A percentile compares a stretch with the other conserved stretches of the same genome.
These are phyloP conservation scores for Engraulis encrasicolus DNA, from an alignment of 2,113 vertebrate species.

Conservation along the genomic window DNA sequence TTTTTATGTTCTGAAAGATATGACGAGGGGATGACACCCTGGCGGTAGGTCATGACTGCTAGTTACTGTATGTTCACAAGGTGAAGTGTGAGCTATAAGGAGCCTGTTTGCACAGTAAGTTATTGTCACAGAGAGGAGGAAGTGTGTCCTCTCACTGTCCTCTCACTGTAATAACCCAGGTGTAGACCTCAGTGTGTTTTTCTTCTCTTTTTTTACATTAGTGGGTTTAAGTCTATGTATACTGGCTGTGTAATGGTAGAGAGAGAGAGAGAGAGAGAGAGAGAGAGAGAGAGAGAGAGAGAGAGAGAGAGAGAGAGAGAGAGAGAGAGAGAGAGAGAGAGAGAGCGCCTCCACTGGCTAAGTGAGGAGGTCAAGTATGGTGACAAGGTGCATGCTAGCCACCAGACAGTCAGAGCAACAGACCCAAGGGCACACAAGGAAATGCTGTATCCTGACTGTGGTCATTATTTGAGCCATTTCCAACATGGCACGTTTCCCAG, in stretches of 20 bases:
- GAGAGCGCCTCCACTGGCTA: background rate
- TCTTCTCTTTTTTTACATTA: background rate
- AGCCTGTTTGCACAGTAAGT: background rate
- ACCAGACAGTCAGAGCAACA: background rate
- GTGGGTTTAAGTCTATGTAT: background rate
- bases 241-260: background rate
- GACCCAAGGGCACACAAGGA: background rate
- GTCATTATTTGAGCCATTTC: background rate
- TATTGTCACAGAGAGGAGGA: conserved; percentile 1
- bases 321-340: background rate
- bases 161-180: background rate
- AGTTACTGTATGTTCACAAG: background rate
- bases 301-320: background rate
- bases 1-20: background rate
- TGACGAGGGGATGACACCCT: background rate
- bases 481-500: background rate
- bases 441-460: background rate
- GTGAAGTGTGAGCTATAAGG: background rate
- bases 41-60: background rate
- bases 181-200: background rate
- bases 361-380: background rate
- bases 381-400: conserved; percentile 14
- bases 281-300: background rate
- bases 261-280: background rate
- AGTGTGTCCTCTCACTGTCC: too few species aligned